phyloP scores from a whole-genome alignment of 2,797 vertebrate genomes.

The Zenarchopterus dispar region DNA sequence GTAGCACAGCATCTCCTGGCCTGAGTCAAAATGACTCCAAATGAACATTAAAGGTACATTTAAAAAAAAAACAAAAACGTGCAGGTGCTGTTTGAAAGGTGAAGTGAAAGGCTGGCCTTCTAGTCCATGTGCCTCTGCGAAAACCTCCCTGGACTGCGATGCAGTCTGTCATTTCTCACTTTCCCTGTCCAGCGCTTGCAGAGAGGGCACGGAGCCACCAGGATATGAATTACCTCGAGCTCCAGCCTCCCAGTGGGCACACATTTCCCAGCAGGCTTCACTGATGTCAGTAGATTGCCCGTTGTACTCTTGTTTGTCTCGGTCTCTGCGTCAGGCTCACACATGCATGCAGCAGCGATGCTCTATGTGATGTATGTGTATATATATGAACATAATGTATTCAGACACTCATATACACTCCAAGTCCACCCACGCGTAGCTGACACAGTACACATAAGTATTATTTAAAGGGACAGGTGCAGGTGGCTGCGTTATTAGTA shows the following conservation, averaged over 20 bases:
- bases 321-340: conserved; percentile 18
- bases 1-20: conserved; percentile 25
- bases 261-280: conserved; percentile 61
- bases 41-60: too few relatives aligned
- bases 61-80: too few relatives aligned
- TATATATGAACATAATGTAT: conserved; percentile 19
- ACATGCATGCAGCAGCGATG: not conserved
- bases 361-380: not conserved
- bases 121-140: conserved; percentile 3
- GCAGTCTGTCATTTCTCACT: conserved; percentile 60
- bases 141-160: conserved; percentile 15
- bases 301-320: conserved; percentile 22
- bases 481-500: not conserved
- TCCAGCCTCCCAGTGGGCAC: conserved; percentile 47
- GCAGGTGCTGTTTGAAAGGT: conserved; percentile 9
- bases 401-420: conserved; percentile 15
- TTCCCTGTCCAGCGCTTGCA: conserved; percentile 37
- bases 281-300: conserved; percentile 35
- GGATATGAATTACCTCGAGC: conserved; percentile 69
- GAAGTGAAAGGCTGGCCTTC: conserved; percentile 11
- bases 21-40: conserved; percentile 7
- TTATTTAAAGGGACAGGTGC: conserved; percentile 17
- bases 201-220: conserved; percentile 47
- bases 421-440: conserved; percentile 9
- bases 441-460: conserved; percentile 3